Percentiles rank a stretch among this genome's conserved stretches.
Evolutionary conservation across 2,797 vertebrate genomes (phyloP).

Genomic region (Acrossocheilus wenchowensis): DNA sequence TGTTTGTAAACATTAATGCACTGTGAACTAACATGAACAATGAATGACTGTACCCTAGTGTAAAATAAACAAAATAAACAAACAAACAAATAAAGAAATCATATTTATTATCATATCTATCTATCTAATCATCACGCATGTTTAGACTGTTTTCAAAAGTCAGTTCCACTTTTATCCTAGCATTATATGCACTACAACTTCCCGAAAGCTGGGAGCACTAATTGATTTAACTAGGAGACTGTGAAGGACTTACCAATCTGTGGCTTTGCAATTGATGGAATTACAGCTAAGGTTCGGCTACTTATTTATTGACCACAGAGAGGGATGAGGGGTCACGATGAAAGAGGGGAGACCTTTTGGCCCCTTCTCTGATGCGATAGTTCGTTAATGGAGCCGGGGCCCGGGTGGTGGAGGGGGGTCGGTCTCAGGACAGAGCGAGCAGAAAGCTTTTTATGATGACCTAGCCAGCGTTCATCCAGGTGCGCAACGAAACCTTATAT

Average conservation of each 20-base stretch:
- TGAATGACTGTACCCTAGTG: too few species aligned
- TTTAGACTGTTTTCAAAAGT: slow-evolving; percentile 30
- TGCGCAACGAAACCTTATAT: background rate
- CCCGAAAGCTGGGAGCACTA: slow-evolving; percentile 60
- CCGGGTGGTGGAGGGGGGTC: slow-evolving; percentile 17
- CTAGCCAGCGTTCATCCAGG: slow-evolving; percentile 2
- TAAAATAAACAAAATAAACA: too few species aligned
- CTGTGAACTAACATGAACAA: too few species aligned
- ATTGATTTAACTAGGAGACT: slow-evolving; percentile 69
- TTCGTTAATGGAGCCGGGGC: slow-evolving; percentile 59
- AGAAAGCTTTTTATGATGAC: slow-evolving; percentile 1
- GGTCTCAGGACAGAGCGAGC: background rate
- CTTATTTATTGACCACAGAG: slow-evolving; percentile 68
- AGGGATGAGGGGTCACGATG: slow-evolving; percentile 62
- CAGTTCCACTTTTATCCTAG: slow-evolving; percentile 41
- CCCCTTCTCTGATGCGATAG: slow-evolving; percentile 66
- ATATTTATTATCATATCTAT: background rate
- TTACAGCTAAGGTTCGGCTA: slow-evolving; percentile 64
- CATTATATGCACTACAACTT: slow-evolving; percentile 55
- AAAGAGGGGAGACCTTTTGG: slow-evolving; percentile 65
- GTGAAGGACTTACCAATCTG: slow-evolving; percentile 68
- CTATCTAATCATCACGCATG: background rate
- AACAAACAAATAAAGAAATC: too few species aligned
- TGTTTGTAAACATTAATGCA: too few species aligned
- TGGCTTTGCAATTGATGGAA: slow-evolving; percentile 66